phyloP scores from a whole-genome alignment of 2,113 vertebrate species.

The Anthoscopus minutus region DNA sequence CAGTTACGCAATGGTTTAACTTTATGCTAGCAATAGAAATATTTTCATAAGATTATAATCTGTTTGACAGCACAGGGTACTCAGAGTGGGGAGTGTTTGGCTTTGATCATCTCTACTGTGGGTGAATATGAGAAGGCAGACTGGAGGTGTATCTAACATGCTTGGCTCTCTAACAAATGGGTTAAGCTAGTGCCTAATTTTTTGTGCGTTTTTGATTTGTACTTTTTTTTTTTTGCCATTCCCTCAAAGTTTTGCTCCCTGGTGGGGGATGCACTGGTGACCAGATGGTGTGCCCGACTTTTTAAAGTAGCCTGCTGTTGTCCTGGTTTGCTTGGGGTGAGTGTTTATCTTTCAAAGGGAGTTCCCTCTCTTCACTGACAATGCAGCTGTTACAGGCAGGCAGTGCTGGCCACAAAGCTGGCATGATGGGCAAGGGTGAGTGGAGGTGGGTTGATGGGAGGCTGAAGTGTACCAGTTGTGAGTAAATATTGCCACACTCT shows the following conservation, averaged over 20 bases:
- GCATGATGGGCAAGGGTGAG: background rate
- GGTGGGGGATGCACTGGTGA: background rate
- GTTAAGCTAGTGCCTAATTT: slow-evolving; percentile 26
- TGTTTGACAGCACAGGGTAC: slow-evolving; percentile 14
- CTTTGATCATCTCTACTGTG: background rate
- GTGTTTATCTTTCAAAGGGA: slow-evolving; percentile 34
- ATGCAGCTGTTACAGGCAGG: background rate
- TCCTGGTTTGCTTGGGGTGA: slow-evolving; percentile 13
- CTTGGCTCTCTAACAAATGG: background rate
- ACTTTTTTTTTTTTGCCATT: background rate
- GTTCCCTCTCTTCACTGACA: slow-evolving; percentile 25
- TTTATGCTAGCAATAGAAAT: background rate
- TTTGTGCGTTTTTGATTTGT: slow-evolving; percentile 25
- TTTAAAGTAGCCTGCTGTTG: background rate
- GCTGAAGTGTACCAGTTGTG: slow-evolving; percentile 21
- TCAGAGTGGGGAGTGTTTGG: background rate
- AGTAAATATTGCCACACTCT: slow-evolving; percentile 59
- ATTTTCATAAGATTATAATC: slow-evolving; percentile 7
- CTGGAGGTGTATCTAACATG: background rate
- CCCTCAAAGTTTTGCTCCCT: background rate
- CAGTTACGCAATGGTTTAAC: slow-evolving; percentile 6
- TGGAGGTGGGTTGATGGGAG: background rate
- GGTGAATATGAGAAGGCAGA: background rate
- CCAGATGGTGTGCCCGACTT: background rate
- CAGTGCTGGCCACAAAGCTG: background rate